Conservation (phyloP, 2,113 vertebrate species). For the Sakesphorus luctuosus region DNA sequence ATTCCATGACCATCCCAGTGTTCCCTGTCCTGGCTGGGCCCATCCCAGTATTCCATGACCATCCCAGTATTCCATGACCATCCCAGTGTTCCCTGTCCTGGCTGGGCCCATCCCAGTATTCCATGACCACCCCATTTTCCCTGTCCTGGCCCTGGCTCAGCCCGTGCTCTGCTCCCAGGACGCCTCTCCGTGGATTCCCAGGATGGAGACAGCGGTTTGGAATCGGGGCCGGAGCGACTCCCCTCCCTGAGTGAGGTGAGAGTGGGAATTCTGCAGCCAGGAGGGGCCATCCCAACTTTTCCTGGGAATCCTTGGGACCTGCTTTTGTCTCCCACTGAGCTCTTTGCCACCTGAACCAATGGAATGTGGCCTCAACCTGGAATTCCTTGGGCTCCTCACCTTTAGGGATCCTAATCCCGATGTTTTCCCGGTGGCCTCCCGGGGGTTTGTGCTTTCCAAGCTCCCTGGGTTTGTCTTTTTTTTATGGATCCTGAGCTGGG, state of each 20-base stretch:
- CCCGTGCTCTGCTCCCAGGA: slow-evolving; percentile 68
- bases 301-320: neutral
- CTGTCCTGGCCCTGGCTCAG: rapidly evolving
- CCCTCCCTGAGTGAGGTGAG: slow-evolving; percentile 76
- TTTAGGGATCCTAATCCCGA: neutral
- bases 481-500: neutral
- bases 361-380: rapidly evolving
- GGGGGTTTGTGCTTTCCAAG: neutral
- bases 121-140: neutral
- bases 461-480: no score
- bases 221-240: slow-evolving; percentile 72
- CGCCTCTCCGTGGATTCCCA: slow-evolving; percentile 81
- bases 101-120: no score
- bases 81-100: no score
- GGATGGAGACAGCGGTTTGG: slow-evolving; percentile 83
- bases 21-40: no score
- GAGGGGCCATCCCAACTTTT: neutral
- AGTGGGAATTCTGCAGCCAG: neutral
- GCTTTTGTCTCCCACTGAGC: rapidly evolving
- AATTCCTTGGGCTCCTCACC: neutral
- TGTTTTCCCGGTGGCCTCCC: rapidly evolving
- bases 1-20: no score
- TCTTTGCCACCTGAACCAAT: neutral
- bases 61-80: no score
- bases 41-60: no score